Evolutionary conservation across 1,140 invertebrate species (phyloP).

Genomic region (Helicoverpa zea): DNA sequence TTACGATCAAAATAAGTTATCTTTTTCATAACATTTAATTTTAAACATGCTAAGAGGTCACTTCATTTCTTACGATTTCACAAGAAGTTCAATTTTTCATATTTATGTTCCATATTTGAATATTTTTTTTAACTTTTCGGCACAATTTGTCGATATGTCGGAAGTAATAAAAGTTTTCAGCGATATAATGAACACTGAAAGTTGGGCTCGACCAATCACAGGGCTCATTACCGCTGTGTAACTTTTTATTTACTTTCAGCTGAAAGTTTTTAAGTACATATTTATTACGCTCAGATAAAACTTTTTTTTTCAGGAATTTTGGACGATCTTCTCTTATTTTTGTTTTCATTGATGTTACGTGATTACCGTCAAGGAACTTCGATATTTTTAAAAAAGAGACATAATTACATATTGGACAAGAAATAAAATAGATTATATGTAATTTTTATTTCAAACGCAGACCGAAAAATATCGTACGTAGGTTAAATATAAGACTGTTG

Average conservation of each 20-base stretch:
- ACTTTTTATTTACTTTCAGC: conserved; percentile 32
- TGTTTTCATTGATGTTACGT: neutral
- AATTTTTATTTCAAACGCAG: too few relatives aligned
- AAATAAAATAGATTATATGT: too few relatives aligned
- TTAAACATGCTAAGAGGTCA: too few relatives aligned
- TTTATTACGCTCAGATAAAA: neutral
- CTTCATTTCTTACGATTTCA: too few relatives aligned
- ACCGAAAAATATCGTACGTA: too few relatives aligned
- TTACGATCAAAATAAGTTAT: too few relatives aligned
- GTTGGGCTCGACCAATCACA: conserved; percentile 33
- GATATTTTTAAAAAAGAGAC: neutral
- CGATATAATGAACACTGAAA: conserved; percentile 20
- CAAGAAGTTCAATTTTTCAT: too few relatives aligned
- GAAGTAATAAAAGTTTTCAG: conserved; percentile 19
- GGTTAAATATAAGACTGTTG: too few relatives aligned
- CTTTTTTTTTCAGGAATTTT: neutral
- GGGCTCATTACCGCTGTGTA: conserved; percentile 18
- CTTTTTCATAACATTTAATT: too few relatives aligned
- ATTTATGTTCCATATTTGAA: neutral
- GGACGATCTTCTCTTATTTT: neutral
- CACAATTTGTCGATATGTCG: conserved; percentile 23
- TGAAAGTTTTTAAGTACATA: conserved; percentile 19
- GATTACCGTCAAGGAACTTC: neutral
- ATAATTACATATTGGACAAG: too few relatives aligned
- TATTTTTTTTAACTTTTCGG: neutral